Base-by-base conservation (phyloP, 2,113 vertebrate species). In the Ammospiza nelsoni region DNA sequence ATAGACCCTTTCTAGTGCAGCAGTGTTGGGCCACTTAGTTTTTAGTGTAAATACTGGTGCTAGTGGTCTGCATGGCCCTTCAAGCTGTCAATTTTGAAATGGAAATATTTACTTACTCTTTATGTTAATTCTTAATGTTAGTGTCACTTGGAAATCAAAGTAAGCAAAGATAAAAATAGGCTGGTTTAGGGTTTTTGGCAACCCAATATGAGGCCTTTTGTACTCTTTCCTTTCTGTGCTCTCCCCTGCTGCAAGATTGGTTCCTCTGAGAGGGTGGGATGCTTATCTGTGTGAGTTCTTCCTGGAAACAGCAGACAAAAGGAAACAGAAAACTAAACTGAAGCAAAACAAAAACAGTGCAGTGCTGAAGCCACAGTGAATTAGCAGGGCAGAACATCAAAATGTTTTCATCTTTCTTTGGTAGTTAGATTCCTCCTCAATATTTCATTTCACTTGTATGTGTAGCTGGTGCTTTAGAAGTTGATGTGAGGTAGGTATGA, bases 241-340 rank as follows among this genome's bases (percentile, higher is more conserved):
- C 84, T 83, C 58, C 79, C 33, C 31, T 73, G 3, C n/a, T 83
- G 43, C 41, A 61, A n/a, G 41, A 39, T 12, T 5, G 12, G 28
- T 90, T 79, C 31, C 28, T 89, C 75, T 82, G 63, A 27, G 61
- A 71, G 84, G 55, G 44, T 66, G 20, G 52, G 69, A 62, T 81
- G 72, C 51, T 82, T 51, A 62, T 77, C 69, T 72, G 35, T 49
- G 49, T 87, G 84, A 41, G 69, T 68, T 73, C 87, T 89, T 92
- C 73, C 79, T 94, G 94, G 67, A 88, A 95, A 74, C 28, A 90
- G 58, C 59, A 74, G 67, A 88, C 46, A 62, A 90, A 87, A 92
- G 71, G 62, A 75, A 68, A 52, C 21, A 65, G 65, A 84, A 72
- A 85, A 82, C 65, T 63, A 63, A 92, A 86, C 23, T 80, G 63